Evolutionary conservation across 37 sponge, comb jelly and placozoan species (phyloP), one percentile per base, ranked within the genome.

Genomic region (Cladorhizidae sp.): DNA sequence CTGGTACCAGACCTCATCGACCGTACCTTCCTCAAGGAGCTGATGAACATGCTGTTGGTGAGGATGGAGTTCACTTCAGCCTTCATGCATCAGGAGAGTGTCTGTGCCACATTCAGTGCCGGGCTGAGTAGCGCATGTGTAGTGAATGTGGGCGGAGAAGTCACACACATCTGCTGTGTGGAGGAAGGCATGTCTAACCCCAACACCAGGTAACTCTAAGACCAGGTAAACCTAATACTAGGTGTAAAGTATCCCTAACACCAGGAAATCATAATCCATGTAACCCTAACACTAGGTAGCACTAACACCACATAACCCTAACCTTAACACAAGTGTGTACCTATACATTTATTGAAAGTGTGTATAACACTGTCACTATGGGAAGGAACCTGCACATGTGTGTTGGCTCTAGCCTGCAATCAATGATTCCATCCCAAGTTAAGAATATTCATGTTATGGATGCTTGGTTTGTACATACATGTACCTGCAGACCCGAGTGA

Each of bases 101-200:
- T 93, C 64, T 93, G 94, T 91, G 94, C 94, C 25, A 74, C 92
- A 55, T 96, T 80, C 82, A 83, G 97, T 55, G 92, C 97, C n/a
- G 97, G 97, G 0, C 67, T 94, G 62, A 86, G 90, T 64, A 84
- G 76, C 73, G 89, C 91, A 5, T 96, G 97, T 91, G 90, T 96
- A 28, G 92, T 96, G 38, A 91, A 96, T 67, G 79, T 93, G 50
- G 97, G 97, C 40, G 97, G 93, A 61, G 91, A 96, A 71, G 88
- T 57, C 56, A 91, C 89, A 14, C 78, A 80, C 64, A 73, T 96
- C n/a, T 87, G 85, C 64, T 96, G 97, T 83, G 85, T 96, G 33
- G 97, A 96, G 72, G 97, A 96, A 67, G 97, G 97, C 29, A 79
- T 93, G 57, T 92, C 94, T 39, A 93, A 90, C 57, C 95, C 95